Conservation (phyloP, 2,888 invertebrate species). For the Uloborus plumipes region DNA sequence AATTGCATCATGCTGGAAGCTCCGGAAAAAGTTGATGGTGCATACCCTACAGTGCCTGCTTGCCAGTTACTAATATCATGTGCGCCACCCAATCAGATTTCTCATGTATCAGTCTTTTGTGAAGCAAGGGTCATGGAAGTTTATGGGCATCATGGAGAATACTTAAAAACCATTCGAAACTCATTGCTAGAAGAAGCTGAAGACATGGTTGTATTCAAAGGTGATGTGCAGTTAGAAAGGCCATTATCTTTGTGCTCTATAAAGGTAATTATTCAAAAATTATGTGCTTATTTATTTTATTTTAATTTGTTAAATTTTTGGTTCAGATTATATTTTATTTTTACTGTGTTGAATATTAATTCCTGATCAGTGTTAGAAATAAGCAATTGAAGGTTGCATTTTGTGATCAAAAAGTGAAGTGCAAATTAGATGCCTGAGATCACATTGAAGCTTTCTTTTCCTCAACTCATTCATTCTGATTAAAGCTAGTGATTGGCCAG, state of each 20-base stretch:
- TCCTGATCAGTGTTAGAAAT: too few species aligned
- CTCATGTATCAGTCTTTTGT: conserved; percentile 45
- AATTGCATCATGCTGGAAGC: conserved; percentile 60
- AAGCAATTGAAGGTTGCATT: too few species aligned
- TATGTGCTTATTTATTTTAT: neutral
- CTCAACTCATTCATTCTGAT: too few species aligned
- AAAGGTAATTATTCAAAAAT: conserved; percentile 29
- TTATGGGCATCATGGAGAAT: conserved; percentile 65
- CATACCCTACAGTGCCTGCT: conserved; percentile 53
- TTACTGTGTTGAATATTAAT: neutral
- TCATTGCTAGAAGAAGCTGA: conserved; percentile 58
- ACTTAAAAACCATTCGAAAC: conserved; percentile 56
- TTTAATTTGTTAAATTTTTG: neutral
- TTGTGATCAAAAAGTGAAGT: too few species aligned
- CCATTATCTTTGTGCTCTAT: conserved; percentile 55
- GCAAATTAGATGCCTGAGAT: too few species aligned
- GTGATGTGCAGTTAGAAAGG: conserved; percentile 54
- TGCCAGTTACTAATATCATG: conserved; percentile 58
- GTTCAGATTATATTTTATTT: neutral
- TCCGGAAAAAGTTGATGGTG: conserved; percentile 35
- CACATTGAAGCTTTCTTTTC: too few species aligned
- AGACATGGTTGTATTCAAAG: conserved; percentile 59
- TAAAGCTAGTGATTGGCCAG: too few species aligned
- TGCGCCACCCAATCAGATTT: conserved; percentile 47
- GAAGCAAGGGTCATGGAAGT: conserved; percentile 61